Base-by-base conservation (phyloP, 1,140 invertebrate genomes). In the Coenobita brevimanus region DNA sequence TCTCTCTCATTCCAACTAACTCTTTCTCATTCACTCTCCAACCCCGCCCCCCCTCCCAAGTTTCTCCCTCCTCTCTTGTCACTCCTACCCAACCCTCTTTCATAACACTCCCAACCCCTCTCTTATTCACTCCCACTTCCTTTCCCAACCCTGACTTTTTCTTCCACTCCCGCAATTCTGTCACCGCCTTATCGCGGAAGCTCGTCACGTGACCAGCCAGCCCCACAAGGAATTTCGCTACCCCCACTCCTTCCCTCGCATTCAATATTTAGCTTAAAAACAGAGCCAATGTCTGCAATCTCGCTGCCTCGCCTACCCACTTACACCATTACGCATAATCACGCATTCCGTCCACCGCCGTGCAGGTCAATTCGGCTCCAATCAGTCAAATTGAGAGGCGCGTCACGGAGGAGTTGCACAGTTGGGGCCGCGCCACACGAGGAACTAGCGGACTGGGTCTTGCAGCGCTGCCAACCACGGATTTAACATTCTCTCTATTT, bases 371-470 rank as follows among this genome's bases (percentile, higher is more conserved):
- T 73, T 83, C 81, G 46, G 64, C 81, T 83, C 64, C 81, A 83
- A 83, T 83, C 81, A 83, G 64, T 83, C 81, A 50, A 83, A 83
- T 83, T 83, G 81, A 73, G 62, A 83, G 71, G 64, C 81, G 57
- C 46, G 64, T 83, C 81, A 83, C 81, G 81, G 15, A 21, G 41
- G 6, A 27, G 43, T 83, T 83, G 81, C 81, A 82, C 80, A 83
- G 73, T 83, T 79, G 75, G 27, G n/a, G n/a, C n/a, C n/a, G n/a
- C n/a, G n/a, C n/a, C n/a, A n/a, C n/a, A n/a, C n/a, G n/a, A n/a
- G n/a, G n/a, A n/a, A n/a, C n/a, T n/a, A n/a, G n/a, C n/a, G n/a
- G n/a, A n/a, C n/a, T n/a, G n/a, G n/a, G n/a, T n/a, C n/a, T n/a
- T n/a, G n/a, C n/a, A n/a, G n/a, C n/a, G n/a, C n/a, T n/a, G n/a